phyloP scores from a whole-genome alignment of 2,888 invertebrate genomes.

The Steinernema carpocapsae region DNA sequence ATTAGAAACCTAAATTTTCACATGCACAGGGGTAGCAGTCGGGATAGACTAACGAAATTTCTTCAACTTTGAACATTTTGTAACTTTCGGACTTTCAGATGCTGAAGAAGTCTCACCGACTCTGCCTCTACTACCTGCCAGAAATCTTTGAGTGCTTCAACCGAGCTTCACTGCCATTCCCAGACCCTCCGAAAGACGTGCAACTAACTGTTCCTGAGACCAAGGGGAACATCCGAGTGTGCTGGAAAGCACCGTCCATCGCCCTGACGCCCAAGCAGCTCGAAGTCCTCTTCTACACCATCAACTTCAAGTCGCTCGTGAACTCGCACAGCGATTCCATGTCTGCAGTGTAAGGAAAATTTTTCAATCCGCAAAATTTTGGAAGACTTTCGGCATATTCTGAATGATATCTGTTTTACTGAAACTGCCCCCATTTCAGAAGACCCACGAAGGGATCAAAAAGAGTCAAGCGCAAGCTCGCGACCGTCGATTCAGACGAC shows the following conservation, averaged over 20 bases:
- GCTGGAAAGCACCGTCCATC: conserved; percentile 47
- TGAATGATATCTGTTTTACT: background rate
- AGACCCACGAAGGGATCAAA: background rate
- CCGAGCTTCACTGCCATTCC: conserved; percentile 60
- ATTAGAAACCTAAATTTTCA: no score
- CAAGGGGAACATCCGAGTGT: conserved; percentile 50
- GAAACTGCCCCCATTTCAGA: background rate
- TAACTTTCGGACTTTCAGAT: conserved; percentile 49
- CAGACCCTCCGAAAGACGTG: conserved; percentile 55
- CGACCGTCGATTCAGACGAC: conserved; percentile 17
- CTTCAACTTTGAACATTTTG: background rate
- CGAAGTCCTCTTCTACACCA: conserved; percentile 57
- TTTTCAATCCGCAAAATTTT: background rate
- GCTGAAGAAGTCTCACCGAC: conserved; percentile 64
- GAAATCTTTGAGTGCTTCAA: conserved; percentile 68
- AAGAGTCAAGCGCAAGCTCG: conserved; percentile 4
- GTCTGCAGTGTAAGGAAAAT: background rate
- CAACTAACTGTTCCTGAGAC: conserved; percentile 54
- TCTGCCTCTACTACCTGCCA: conserved; percentile 68
- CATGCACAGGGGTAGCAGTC: no score
- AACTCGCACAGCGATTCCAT: conserved; percentile 35
- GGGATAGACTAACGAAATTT: no score
- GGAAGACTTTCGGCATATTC: no score
- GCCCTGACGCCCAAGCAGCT: conserved; percentile 39
- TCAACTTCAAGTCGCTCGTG: conserved; percentile 60